Percentiles rank a stretch among this genome's conserved stretches.
Conservation (phyloP, 2,113 vertebrate genomes). For the Verasper variegatus region DNA sequence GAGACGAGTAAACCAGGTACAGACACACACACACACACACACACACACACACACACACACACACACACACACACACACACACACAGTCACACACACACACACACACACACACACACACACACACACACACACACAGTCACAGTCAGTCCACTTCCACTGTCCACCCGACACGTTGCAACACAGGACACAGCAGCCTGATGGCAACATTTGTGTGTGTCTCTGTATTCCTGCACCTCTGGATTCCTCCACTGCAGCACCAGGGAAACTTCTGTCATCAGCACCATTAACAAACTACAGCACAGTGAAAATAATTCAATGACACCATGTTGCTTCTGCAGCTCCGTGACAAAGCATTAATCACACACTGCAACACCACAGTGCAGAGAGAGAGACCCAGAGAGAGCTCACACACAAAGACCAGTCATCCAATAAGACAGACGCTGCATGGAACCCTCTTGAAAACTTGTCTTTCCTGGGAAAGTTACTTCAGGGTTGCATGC, state of each 20-base stretch:
- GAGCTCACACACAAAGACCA: not conserved
- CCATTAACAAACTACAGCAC: not conserved
- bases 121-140: not conserved
- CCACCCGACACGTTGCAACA: not conserved
- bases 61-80: not conserved
- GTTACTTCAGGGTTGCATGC: too few species aligned
- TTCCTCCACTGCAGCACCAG: not conserved
- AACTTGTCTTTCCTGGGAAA: not conserved
- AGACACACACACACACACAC: too few species aligned
- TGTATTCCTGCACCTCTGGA: not conserved
- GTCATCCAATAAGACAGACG: not conserved
- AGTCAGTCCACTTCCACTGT: constrained; percentile 4
- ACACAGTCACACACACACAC: too few species aligned
- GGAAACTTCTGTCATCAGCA: not conserved
- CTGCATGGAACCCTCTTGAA: too few species aligned
- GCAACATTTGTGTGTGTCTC: not conserved
- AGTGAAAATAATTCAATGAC: not conserved
- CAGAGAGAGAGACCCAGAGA: not conserved
- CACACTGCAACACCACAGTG: not conserved
- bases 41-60: not conserved
- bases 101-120: too few species aligned
- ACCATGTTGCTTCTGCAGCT: not conserved
- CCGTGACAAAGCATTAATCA: constrained; percentile 13
- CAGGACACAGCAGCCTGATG: not conserved
- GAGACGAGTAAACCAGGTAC: too few species aligned